A percentile compares a stretch with the other conserved stretches of the same genome.
Conservation (phyloP, 37 sponge, comb jelly and placozoan genomes). For the Geodia barretti region DNA sequence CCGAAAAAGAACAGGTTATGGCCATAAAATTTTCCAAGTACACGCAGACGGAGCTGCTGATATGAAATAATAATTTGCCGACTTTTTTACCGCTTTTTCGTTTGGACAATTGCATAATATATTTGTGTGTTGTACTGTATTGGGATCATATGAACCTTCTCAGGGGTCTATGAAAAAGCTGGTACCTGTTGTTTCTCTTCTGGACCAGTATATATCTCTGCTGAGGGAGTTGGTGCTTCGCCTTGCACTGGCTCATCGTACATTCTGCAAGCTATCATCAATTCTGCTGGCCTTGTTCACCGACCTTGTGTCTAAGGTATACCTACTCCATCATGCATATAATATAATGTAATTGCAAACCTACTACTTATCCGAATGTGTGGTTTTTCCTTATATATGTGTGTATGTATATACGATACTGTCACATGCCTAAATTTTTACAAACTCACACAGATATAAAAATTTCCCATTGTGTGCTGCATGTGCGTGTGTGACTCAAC, state of each 20-base stretch:
- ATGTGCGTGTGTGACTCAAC: background rate
- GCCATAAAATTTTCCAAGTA: background rate
- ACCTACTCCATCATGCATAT: too few species aligned
- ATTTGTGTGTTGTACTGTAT: background rate
- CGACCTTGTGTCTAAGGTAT: conserved; percentile 39
- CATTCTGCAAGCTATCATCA: conserved; percentile 34
- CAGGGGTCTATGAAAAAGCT: background rate
- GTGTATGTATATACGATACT: too few species aligned
- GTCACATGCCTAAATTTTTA: too few species aligned
- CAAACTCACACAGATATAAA: background rate
- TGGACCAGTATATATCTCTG: conserved; percentile 26
- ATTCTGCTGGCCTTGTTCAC: conserved; percentile 26
- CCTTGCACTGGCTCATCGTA: conserved; percentile 17
- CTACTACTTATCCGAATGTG: too few species aligned
- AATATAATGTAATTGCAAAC: too few species aligned
- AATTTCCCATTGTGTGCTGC: background rate
- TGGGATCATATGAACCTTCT: background rate
- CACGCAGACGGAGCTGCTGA: background rate
- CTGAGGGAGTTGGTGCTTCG: conserved; percentile 6
- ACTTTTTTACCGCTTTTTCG: too few species aligned
- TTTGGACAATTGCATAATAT: background rate
- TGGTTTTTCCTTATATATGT: background rate
- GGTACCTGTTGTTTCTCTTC: background rate
- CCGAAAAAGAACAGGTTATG: background rate
- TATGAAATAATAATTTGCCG: background rate